A percentile compares a stretch with the other conserved stretches of the same genome.
phyloP scores from a whole-genome alignment of 2,888 invertebrate species.

The Prosapia bicincta region DNA sequence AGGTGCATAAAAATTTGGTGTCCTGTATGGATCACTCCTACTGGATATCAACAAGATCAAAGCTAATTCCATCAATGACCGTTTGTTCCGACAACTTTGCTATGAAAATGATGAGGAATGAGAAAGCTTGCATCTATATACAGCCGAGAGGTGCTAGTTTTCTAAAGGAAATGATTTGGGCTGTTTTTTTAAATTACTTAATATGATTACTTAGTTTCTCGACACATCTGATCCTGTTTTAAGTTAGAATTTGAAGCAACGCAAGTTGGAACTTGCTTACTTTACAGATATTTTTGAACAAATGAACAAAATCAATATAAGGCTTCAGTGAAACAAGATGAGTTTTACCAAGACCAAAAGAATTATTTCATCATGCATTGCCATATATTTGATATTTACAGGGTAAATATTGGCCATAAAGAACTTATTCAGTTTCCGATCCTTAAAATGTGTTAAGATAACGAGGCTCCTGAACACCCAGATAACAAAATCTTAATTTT shows the following conservation, averaged over 20 bases:
- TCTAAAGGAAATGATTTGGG: not conserved
- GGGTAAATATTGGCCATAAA: too few relatives aligned
- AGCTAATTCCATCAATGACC: not conserved
- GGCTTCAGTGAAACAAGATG: not conserved
- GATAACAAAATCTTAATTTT: conserved; percentile 4
- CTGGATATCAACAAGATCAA: not conserved
- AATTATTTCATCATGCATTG: not conserved
- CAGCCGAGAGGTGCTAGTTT: too few relatives aligned
- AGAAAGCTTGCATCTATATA: not conserved
- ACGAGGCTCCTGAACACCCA: not conserved
- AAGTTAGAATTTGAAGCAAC: too few relatives aligned
- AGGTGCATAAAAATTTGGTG: not conserved
- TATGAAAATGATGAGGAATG: not conserved
- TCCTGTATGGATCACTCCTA: not conserved
- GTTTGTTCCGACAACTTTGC: not conserved
- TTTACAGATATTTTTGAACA: too few relatives aligned
- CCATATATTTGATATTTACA: conserved; percentile 3
- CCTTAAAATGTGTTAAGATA: not conserved
- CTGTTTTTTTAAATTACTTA: not conserved
- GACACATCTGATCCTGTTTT: not conserved
- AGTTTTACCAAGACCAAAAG: not conserved
- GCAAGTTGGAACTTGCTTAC: too few relatives aligned
- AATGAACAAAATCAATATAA: not conserved
- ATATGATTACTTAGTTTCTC: not conserved
- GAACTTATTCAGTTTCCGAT: conserved; percentile 1